phyloP scores from a whole-genome alignment of 2,113 vertebrate species.

The Rattus rattus region DNA sequence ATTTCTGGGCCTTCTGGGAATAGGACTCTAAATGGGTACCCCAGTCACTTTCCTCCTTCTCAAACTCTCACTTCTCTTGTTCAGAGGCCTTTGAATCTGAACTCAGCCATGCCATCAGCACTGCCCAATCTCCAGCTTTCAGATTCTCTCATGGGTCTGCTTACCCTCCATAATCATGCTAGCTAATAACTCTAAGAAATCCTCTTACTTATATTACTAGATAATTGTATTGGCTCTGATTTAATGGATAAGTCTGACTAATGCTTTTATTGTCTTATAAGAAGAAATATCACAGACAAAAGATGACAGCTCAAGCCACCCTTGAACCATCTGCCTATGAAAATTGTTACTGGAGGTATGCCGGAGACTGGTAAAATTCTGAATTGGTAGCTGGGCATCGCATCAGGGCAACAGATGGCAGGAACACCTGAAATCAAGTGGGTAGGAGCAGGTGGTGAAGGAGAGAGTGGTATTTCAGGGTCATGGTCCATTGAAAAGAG shows the following conservation, averaged over 20 bases:
- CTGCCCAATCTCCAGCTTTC: not conserved
- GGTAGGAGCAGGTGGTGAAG: not conserved
- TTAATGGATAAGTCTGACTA: not conserved
- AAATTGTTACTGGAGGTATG: conserved; percentile 21
- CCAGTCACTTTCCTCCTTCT: not conserved
- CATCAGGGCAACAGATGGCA: conserved; percentile 3
- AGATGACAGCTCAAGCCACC: conserved; percentile 32
- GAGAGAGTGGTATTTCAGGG: conserved; percentile 26
- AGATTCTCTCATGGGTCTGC: too few relatives aligned
- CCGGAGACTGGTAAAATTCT: conserved; percentile 1
- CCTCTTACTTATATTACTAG: not conserved
- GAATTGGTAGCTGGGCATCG: not conserved
- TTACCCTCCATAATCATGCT: not conserved
- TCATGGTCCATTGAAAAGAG: not conserved
- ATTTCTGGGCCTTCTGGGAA: not conserved
- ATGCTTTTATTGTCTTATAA: not conserved
- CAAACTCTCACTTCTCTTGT: not conserved
- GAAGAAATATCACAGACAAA: conserved; percentile 48
- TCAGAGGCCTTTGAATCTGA: not conserved
- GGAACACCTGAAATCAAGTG: conserved; percentile 51
- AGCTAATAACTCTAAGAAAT: not conserved
- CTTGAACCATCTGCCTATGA: conserved; percentile 52
- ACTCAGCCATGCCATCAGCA: not conserved
- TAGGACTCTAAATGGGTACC: not conserved
- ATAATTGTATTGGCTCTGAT: not conserved